phyloP scores from a whole-genome alignment of 2,113 vertebrate species.

The Bufo gargarizans region DNA sequence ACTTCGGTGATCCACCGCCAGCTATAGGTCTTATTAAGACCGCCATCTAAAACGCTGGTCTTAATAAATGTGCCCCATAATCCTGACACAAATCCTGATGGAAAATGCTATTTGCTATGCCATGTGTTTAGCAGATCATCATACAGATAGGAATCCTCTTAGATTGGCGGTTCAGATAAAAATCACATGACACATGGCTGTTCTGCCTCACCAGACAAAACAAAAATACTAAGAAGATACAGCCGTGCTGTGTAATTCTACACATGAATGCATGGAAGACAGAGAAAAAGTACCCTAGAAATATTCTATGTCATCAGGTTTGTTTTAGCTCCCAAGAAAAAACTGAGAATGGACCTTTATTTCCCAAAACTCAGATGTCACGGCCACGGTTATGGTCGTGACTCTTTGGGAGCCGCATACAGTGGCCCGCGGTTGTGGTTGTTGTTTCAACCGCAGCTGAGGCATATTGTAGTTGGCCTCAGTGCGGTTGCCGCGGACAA shows the following conservation, averaged over 20 bases:
- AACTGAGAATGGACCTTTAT: too few relatives aligned
- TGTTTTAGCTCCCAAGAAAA: too few relatives aligned
- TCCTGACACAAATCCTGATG: not conserved
- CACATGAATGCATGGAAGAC: not conserved
- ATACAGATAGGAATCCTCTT: not conserved
- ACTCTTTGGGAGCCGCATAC: too few relatives aligned
- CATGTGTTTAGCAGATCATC: not conserved
- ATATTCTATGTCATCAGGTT: not conserved
- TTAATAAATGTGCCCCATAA: not conserved
- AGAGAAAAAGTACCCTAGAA: not conserved
- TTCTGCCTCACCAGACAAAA: not conserved
- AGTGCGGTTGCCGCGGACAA: too few relatives aligned
- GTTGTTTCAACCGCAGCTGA: too few relatives aligned
- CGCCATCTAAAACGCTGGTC: too few relatives aligned
- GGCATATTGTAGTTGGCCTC: too few relatives aligned
- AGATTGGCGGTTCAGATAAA: not conserved
- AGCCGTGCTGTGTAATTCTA: not conserved
- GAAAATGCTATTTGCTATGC: not conserved
- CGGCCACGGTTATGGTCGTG: too few relatives aligned
- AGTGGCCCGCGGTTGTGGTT: too few relatives aligned
- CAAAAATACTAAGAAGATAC: not conserved
- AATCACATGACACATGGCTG: not conserved
- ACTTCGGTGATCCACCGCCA: too few relatives aligned
- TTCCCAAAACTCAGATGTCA: too few relatives aligned
- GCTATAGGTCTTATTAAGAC: too few relatives aligned